phyloP scores from a whole-genome alignment of 2,888 invertebrate species.

The Drosophila tripunctata region DNA sequence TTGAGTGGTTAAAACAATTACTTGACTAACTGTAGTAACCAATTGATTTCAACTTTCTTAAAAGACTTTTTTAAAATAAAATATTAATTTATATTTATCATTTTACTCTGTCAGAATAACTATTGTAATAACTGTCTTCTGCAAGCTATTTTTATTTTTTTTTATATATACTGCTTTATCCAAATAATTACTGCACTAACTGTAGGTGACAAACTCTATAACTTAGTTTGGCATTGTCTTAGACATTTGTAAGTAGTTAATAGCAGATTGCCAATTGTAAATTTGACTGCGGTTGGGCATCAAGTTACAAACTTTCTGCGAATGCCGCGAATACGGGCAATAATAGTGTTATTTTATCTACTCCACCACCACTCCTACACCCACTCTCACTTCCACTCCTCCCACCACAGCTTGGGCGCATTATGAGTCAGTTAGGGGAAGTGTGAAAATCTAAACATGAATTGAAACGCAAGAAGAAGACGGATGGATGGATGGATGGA shows the following conservation, averaged over 20 bases:
- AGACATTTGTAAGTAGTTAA: not conserved
- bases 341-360: not conserved
- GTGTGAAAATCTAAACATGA: conserved; percentile 61
- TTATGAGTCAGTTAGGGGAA: conserved; percentile 60
- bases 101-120: too few relatives aligned
- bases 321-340: conserved; percentile 27
- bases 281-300: conserved; percentile 42
- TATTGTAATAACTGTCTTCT: too few relatives aligned
- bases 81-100: too few relatives aligned
- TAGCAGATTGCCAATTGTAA: conserved; percentile 33
- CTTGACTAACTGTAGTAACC: too few relatives aligned
- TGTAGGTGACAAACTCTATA: not conserved
- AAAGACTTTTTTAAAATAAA: too few relatives aligned
- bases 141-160: too few relatives aligned
- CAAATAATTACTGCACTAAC: not conserved
- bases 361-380: not conserved
- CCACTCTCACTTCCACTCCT: too few relatives aligned
- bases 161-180: not conserved
- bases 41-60: too few relatives aligned
- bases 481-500: too few relatives aligned
- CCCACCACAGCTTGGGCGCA: too few relatives aligned
- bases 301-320: conserved; percentile 47
- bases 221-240: conserved; percentile 11
- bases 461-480: conserved; percentile 19
- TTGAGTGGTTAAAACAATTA: too few relatives aligned